A percentile compares a stretch with the other conserved stretches of the same genome.
These are phyloP conservation scores for Caerostris darwini DNA, from an alignment of 1,140 invertebrate species.

Conservation along the genomic window DNA sequence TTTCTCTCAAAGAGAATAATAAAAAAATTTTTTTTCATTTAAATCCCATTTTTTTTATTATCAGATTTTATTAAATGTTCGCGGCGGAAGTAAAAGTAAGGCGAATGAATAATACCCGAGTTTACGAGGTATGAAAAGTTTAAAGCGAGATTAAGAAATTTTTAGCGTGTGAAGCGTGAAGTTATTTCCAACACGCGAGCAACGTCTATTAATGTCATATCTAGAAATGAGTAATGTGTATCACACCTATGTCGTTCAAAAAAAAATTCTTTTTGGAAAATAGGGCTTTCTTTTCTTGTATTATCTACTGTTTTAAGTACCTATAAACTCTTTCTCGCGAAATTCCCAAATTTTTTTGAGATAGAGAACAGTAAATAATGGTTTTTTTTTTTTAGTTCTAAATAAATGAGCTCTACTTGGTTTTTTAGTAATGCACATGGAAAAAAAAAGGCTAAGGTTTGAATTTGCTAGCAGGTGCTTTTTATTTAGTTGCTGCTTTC, in stretches of 20 bases:
- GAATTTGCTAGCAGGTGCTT: too few relatives aligned
- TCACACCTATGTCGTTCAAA: background rate
- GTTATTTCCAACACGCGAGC: background rate
- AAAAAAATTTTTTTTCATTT: too few relatives aligned
- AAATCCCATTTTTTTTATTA: too few relatives aligned
- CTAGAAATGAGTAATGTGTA: too few relatives aligned
- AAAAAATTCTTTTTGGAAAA: background rate
- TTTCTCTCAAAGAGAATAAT: too few relatives aligned
- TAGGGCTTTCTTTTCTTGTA: background rate
- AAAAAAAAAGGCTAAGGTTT: background rate
- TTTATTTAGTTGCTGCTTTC: background rate
- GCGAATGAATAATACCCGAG: too few relatives aligned
- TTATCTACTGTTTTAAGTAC: background rate
- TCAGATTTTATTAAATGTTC: too few relatives aligned
- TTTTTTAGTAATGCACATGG: background rate
- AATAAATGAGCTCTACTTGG: background rate
- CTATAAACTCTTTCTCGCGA: background rate
- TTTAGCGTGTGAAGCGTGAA: slow-evolving; percentile 12
- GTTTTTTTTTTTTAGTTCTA: background rate
- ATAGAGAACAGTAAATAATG: background rate
- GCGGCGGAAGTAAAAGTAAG: too few relatives aligned
- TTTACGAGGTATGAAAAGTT: background rate
- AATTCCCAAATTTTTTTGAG: background rate
- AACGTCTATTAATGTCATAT: background rate
- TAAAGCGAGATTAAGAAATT: background rate